Evolutionary conservation across 2,797 vertebrate genomes (phyloP).

Genomic region (Sphenopsis melanotis): DNA sequence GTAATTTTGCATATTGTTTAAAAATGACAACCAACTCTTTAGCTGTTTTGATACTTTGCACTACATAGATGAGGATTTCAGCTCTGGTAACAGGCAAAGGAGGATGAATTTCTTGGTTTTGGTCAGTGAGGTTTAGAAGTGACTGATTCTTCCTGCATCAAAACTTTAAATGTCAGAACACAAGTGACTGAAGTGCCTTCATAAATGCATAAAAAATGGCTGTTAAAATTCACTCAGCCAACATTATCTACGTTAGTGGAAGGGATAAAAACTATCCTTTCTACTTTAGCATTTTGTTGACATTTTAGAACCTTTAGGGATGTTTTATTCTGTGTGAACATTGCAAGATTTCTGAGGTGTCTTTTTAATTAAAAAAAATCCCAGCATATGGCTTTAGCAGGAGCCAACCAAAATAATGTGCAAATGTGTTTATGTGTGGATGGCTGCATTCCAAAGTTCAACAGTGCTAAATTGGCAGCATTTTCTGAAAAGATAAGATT

Average conservation of each 20-base stretch:
- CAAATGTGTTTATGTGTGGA: constrained; percentile 32
- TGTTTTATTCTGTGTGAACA: neutral
- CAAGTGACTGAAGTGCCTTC: neutral
- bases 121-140: neutral
- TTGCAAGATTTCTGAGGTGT: neutral
- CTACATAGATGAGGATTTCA: neutral
- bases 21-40: neutral
- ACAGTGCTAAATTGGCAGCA: constrained; percentile 4
- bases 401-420: constrained; percentile 17
- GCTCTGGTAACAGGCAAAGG: neutral
- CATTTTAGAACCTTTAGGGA: neutral
- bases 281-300: neutral
- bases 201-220: neutral
- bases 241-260: neutral
- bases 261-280: neutral
- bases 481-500: constrained; percentile 40
- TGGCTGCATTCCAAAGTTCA: constrained; percentile 40
- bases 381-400: constrained; percentile 1
- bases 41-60: neutral
- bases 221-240: neutral
- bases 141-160: neutral
- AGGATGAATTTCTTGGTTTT: neutral
- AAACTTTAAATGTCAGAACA: neutral
- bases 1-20: neutral
- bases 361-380: neutral